Percentiles rank a stretch among this genome's conserved stretches.
Evolutionary conservation across 1,140 invertebrate species (phyloP).

Genomic region (Battus philenor): DNA sequence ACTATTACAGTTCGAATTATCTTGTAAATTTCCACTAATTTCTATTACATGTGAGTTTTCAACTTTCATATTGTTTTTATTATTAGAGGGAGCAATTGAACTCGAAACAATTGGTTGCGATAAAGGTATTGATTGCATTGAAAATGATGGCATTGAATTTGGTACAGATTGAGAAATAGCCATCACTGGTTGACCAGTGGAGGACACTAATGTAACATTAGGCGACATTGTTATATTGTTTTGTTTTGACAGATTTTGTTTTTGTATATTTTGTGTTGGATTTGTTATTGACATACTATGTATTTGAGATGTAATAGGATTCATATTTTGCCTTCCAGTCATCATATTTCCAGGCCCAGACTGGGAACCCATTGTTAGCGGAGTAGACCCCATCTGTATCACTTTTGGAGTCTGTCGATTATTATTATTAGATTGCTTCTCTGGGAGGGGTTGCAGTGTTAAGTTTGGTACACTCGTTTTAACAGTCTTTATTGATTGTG

Average conservation of each 20-base stretch:
- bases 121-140: conserved; percentile 61
- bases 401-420: conserved; percentile 64
- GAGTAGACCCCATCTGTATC: conserved; percentile 55
- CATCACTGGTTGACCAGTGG: conserved; percentile 63
- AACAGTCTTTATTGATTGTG: conserved; percentile 57
- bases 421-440: conserved; percentile 50
- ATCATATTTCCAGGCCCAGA: conserved; percentile 38
- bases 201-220: conserved; percentile 61
- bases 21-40: conserved; percentile 66
- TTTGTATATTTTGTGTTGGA: conserved; percentile 46
- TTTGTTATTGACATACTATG: conserved; percentile 60
- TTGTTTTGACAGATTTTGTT: conserved; percentile 48
- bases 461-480: conserved; percentile 67
- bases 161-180: conserved; percentile 66
- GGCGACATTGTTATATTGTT: conserved; percentile 58
- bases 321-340: conserved; percentile 50
- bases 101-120: conserved; percentile 68
- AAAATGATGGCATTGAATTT: conserved; percentile 54
- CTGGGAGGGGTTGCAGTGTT: conserved; percentile 68
- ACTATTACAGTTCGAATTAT: conserved; percentile 47
- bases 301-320: conserved; percentile 68
- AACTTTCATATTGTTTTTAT: conserved; percentile 59
- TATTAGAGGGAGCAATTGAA: conserved; percentile 58
- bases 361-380: conserved; percentile 46
- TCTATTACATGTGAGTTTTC: conserved; percentile 70